phyloP scores from a whole-genome alignment of 2,113 vertebrate species.

The Strix uralensis region DNA sequence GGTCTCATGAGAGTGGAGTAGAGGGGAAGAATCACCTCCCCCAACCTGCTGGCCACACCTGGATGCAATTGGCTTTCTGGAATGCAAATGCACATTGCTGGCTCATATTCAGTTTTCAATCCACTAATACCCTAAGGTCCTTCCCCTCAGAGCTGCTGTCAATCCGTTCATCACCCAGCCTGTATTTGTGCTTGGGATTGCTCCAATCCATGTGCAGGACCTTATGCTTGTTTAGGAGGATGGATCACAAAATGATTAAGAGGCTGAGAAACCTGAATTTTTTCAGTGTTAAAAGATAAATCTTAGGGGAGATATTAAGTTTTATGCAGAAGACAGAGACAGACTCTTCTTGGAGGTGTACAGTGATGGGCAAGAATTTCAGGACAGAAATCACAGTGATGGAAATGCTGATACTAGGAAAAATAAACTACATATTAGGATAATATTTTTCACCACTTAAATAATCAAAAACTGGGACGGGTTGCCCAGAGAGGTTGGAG shows the following conservation, averaged over 20 bases:
- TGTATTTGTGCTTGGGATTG: no score
- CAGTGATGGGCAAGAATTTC: background rate
- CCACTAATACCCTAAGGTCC: no score
- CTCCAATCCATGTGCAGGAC: no score
- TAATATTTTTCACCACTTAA: background rate
- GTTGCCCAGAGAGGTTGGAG: background rate
- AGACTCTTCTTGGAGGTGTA: background rate
- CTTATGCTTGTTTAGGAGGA: no score
- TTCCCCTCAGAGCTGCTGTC: no score
- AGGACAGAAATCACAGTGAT: background rate
- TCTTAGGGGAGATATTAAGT: background rate
- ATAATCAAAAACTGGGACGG: rapidly evolving
- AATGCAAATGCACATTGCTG: no score
- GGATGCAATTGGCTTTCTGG: no score
- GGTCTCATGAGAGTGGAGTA: no score
- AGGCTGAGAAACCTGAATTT: background rate
- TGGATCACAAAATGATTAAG: background rate
- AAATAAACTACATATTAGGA: background rate
- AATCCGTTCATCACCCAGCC: no score
- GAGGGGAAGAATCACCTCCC: no score
- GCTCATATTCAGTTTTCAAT: no score
- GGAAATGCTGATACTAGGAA: background rate
- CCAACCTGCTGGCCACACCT: no score
- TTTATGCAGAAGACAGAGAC: background rate
- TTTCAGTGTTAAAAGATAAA: background rate